Evolutionary conservation across 2,888 invertebrate genomes (phyloP), one percentile per base, ranked within the genome.

Genomic region (Colletes collaris): DNA sequence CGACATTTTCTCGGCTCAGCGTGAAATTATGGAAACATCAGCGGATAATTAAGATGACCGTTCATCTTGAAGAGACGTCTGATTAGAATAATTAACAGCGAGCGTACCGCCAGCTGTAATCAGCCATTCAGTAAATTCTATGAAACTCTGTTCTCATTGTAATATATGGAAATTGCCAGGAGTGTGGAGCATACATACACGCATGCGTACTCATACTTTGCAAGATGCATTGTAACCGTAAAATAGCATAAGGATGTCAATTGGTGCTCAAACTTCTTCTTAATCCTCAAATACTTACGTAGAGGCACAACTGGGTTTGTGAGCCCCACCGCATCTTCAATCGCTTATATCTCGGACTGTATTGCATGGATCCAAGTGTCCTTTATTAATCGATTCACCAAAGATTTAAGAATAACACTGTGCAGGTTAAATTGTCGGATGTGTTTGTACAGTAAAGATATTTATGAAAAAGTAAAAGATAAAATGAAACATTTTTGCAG

Each of bases 51-150:
- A 64, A 58, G 69, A 52, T 60, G 75, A 75, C 63, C 68, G 64
- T 68, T 65, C 64, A 50, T 69, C 59, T 69, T 40, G 64, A 64
- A 65, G 69, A 60, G 50, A 69, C 62, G 64, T 59, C 49, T 50
- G 64, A 71, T 76, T 50, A 55, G 53, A 67, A 67, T 50, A 71
- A 79, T 79, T 71, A 79, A 76, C 60, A 56, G 55, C 56, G 27
- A 58, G 59, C 66, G 44, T 40, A 40, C 56, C 44, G 58, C n/a
- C 46, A 16, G 35, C 49, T 37, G 65, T 67, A 67, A 79, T 79
- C 70, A 66, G 40, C 67, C 67, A 67, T 80, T 80, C 77, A 69
- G 65, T 63, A 60, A 72, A 73, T 78, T 73, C 77, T 66, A 78
- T 49, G 77, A 64, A 68, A 77, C 73, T 73, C 62, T 58, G 69